A percentile compares a stretch with the other conserved stretches of the same genome.
phyloP scores from a whole-genome alignment of 2,113 vertebrate genomes.

The Thamnaconus septentrionalis region DNA sequence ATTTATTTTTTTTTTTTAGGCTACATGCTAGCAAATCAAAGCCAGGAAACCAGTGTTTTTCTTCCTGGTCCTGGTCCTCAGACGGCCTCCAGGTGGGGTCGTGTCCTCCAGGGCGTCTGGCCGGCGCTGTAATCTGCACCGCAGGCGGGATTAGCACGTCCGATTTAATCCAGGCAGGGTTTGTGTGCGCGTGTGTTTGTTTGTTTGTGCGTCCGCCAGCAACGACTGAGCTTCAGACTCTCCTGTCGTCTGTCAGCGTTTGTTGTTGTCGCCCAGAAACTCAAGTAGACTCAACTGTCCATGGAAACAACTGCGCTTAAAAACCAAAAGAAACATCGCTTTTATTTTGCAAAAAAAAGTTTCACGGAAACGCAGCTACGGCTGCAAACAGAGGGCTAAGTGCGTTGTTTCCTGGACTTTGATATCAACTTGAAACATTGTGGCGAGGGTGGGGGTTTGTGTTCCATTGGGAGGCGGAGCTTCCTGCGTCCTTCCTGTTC shows the following conservation, averaged over 20 bases:
- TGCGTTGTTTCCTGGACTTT: too few species aligned
- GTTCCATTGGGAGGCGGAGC: not conserved
- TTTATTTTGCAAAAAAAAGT: too few species aligned
- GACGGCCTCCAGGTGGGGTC: slow-evolving; percentile 39
- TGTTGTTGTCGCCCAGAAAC: too few species aligned
- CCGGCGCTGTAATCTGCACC: slow-evolving; percentile 51
- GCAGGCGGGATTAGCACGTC: slow-evolving; percentile 64
- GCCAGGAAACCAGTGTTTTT: too few species aligned
- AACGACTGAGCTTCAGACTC: slow-evolving; percentile 38
- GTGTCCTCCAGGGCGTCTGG: slow-evolving; percentile 62
- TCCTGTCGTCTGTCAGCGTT: not conserved
- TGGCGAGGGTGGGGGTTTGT: not conserved
- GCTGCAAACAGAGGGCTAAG: too few species aligned
- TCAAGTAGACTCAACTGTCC: too few species aligned
- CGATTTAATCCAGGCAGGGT: slow-evolving; percentile 68
- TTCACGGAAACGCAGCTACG: too few species aligned
- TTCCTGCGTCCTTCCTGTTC: slow-evolving; percentile 11
- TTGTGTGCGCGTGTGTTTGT: slow-evolving; percentile 14
- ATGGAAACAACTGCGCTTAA: too few species aligned
- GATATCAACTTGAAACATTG: too few species aligned
- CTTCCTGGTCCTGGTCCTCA: slow-evolving; percentile 1
- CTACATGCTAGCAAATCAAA: too few species aligned
- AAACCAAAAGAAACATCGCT: too few species aligned
- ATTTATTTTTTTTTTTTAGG: too few species aligned
- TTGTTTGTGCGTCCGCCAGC: slow-evolving; percentile 16